A percentile compares a stretch with the other conserved stretches of the same genome.
Conservation (phyloP, 2,113 vertebrate species). For the Noturus placidus region DNA sequence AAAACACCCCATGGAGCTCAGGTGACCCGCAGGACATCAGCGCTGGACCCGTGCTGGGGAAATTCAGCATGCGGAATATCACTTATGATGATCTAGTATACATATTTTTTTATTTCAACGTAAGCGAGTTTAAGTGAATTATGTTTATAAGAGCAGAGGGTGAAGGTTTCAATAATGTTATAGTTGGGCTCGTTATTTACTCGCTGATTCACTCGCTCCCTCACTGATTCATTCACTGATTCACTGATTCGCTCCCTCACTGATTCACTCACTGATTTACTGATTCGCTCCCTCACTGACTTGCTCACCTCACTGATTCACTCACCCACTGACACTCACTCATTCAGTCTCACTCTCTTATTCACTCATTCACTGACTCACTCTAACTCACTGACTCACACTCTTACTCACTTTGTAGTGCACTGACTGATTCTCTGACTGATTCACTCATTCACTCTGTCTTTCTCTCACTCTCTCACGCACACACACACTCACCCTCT, state of each 20-base stretch:
- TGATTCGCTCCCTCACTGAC: fast-evolving
- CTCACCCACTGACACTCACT: neutral
- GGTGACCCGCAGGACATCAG: constrained; percentile 47
- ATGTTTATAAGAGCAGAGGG: neutral
- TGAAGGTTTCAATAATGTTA: neutral
- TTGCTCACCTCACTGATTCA: neutral
- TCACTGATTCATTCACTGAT: neutral
- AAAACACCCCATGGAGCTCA: constrained; percentile 33
- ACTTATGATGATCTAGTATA: neutral
- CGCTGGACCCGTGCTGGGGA: constrained; percentile 30
- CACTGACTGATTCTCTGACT: neutral
- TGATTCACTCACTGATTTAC: too few relatives aligned
- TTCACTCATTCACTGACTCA: neutral
- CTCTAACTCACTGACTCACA: neutral
- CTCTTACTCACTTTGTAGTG: neutral
- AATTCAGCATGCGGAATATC: neutral
- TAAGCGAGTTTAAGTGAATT: neutral
- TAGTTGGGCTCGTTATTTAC: neutral
- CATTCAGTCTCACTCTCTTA: neutral
- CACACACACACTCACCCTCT: neutral
- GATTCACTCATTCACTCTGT: neutral
- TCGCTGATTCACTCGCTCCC: neutral
- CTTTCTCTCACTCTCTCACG: neutral
- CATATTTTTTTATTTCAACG: neutral
- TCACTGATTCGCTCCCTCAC: neutral